Percentiles rank a stretch among this genome's conserved stretches.
phyloP scores from a whole-genome alignment of 2,888 invertebrate genomes.

The Lepidonotus clava region DNA sequence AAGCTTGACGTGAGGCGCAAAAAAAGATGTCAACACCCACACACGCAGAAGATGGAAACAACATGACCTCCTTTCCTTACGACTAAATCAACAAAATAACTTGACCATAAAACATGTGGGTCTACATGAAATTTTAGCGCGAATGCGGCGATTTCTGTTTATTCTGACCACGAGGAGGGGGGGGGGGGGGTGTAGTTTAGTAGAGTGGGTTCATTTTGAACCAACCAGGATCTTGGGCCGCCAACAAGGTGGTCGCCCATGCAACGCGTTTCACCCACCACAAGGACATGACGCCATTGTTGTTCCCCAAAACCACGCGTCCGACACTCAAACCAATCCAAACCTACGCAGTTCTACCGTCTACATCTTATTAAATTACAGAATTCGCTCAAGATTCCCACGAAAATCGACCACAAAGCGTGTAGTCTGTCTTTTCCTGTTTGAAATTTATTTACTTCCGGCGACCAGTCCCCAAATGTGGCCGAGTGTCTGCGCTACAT shows the following conservation, averaged over 20 bases:
- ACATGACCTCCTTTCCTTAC: too few species aligned
- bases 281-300: constrained; percentile 37
- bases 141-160: too few species aligned
- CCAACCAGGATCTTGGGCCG: constrained; percentile 7
- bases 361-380: not conserved
- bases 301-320: not conserved
- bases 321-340: not conserved
- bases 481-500: constrained; percentile 27
- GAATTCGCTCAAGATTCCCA: not conserved
- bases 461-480: constrained; percentile 52
- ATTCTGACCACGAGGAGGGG: not conserved
- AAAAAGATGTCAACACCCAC: too few species aligned
- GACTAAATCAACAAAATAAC: too few species aligned
- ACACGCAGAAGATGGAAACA: too few species aligned
- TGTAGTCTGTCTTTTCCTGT: constrained; percentile 62
- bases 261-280: not conserved
- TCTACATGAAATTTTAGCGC: too few species aligned
- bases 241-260: constrained; percentile 2
- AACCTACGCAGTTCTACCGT: not conserved
- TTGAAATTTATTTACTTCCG: constrained; percentile 61
- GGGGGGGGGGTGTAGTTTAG: not conserved
- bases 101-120: too few species aligned
- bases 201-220: not conserved
- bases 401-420: not conserved
- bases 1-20: too few species aligned